Evolutionary conservation across 2,113 vertebrate genomes (phyloP).

Genomic region (Sander lucioperca): DNA sequence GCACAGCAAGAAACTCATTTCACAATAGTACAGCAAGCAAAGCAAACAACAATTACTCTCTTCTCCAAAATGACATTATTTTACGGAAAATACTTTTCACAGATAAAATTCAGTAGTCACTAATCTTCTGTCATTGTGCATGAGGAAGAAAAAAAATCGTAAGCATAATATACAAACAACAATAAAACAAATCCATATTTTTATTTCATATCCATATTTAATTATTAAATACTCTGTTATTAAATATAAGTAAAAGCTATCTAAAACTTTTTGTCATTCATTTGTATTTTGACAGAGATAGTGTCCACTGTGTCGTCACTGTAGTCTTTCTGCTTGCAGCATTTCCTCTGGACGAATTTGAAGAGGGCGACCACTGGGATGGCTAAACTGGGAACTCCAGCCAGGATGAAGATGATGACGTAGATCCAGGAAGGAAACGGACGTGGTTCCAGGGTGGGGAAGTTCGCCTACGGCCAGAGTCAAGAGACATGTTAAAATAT

Average conservation of each 20-base stretch:
- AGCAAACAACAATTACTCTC: neutral
- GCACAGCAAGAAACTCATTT: conserved; percentile 11
- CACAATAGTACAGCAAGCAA: neutral
- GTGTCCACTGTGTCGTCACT: conserved; percentile 33
- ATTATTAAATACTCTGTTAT: too few relatives aligned
- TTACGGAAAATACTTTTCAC: conserved; percentile 21
- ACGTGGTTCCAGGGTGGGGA: conserved; percentile 82
- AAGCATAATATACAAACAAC: conserved; percentile 13
- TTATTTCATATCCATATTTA: too few relatives aligned
- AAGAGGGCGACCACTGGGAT: conserved; percentile 87
- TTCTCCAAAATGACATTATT: neutral
- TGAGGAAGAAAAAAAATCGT: neutral
- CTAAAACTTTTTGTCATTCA: conserved; percentile 55
- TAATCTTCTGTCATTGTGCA: neutral
- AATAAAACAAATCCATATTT: conserved; percentile 21
- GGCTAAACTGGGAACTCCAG: conserved; percentile 88
- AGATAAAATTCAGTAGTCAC: neutral
- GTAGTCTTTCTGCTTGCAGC: conserved; percentile 57
- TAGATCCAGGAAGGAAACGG: conserved; percentile 88
- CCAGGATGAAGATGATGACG: conserved; percentile 87
- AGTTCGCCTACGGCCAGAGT: conserved; percentile 78
- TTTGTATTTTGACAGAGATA: conserved; percentile 74
- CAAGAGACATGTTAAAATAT: neutral
- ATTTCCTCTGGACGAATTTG: conserved; percentile 82
- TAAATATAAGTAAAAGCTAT: neutral